phyloP scores from a whole-genome alignment of 2,888 invertebrate genomes.

The Willowsia nigromaculata region DNA sequence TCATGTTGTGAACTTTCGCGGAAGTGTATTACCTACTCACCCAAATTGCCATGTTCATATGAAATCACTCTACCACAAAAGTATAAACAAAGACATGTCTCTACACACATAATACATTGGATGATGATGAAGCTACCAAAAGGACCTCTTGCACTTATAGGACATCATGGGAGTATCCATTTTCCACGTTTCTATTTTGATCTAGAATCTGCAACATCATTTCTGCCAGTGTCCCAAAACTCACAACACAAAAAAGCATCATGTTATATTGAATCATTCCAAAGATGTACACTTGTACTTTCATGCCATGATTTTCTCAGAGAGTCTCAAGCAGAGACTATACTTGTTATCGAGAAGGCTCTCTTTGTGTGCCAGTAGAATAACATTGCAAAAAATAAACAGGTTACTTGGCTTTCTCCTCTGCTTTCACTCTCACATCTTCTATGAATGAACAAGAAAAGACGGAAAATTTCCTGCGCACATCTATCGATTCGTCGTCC shows the following conservation, averaged over 20 bases:
- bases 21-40: not conserved
- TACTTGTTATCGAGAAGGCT: slow-evolving; percentile 5
- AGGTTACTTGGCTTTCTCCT: slow-evolving; percentile 63
- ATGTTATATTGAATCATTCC: not conserved
- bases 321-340: not conserved
- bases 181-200: slow-evolving; percentile 40
- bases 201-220: slow-evolving; percentile 29
- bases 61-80: not conserved
- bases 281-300: not conserved
- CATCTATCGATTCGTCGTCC: slow-evolving; percentile 73
- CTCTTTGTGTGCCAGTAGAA: not conserved
- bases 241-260: not conserved
- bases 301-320: not conserved
- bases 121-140: not conserved
- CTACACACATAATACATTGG: not conserved
- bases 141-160: slow-evolving; percentile 6
- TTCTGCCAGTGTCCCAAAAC: not conserved
- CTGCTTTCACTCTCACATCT: slow-evolving; percentile 54
- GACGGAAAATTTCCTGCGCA: slow-evolving; percentile 74
- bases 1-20: not conserved
- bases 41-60: not conserved
- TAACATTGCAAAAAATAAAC: slow-evolving; percentile 38
- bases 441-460: slow-evolving; percentile 67
- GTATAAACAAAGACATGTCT: not conserved
- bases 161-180: slow-evolving; percentile 61